Evolutionary conservation across 2,888 invertebrate genomes (phyloP), one percentile per base, ranked within the genome.

Genomic region (Dryobota labecula): DNA sequence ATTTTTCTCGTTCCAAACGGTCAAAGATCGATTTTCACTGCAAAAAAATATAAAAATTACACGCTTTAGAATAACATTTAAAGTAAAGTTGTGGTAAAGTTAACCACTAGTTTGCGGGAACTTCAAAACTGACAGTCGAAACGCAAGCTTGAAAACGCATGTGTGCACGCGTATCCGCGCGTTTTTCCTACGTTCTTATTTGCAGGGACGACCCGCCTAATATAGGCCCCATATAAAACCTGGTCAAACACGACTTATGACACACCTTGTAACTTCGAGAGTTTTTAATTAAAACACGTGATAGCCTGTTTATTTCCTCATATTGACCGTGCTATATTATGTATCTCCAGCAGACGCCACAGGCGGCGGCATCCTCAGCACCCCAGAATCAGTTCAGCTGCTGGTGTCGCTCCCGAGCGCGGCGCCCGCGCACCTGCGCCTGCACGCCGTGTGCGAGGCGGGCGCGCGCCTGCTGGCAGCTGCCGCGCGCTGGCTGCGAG

Each of bases 381-480:
- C 88, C 0, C 74, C 91, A 51, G 94, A 91, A 78, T 89, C 92
- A 0, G 84, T 88, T 15, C 86, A 85, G 70, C 90, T 94, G 67
- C 76, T 74, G 43, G 87, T 94, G 81, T 63, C 89, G 2, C 86
- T 98, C 56, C 97, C 97, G 20, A 97, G 97, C 36, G 97, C 98
- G 9, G 97, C 98, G 86, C 98, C 99, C 20, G 97, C 98, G n/a
- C 98, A 98, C 94, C 97, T 99, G 86, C 98, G 99, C 84, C 97
- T 98, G 88, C 99, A 99, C 95, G 99, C 98, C 88, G 98, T 98
- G 64, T 99, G 99, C 94, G 99, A 99, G 96, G 98, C 98, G 84
- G 99, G 99, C 36, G 99, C 99, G 3, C 96, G 99, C 62, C 96
- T 99, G 68, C 96, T 99, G 70, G 99, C 99, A 89, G 97, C 99